These are phyloP conservation scores for Stegana nigrithorax DNA, from an alignment of 2,888 invertebrate genomes.

Conservation along the genomic window DNA sequence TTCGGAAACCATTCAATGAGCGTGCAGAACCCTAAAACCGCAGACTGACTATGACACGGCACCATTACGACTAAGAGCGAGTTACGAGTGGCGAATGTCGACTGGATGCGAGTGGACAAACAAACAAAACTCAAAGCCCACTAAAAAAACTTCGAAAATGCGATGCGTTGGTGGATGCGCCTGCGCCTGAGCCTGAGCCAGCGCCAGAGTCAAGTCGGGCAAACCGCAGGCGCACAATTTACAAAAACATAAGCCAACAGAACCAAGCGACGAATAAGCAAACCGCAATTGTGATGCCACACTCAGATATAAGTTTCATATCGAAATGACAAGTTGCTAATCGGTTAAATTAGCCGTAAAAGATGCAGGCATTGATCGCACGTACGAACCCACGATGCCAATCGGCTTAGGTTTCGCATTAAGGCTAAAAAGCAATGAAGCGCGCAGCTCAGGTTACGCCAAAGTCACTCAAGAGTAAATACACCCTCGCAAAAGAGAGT, in stretches of 20 bases:
- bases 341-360: conserved; percentile 62
- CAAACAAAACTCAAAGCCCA: background rate
- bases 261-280: background rate
- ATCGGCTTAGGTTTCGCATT: conserved; percentile 38
- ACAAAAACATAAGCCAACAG: background rate
- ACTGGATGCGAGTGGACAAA: too few relatives aligned
- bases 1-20: background rate
- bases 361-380: conserved; percentile 36
- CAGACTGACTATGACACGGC: background rate
- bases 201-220: too few relatives aligned
- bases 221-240: background rate
- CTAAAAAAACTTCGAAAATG: background rate
- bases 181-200: too few relatives aligned
- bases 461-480: background rate
- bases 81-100: too few relatives aligned
- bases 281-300: background rate
- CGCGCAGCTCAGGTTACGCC: background rate
- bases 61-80: too few relatives aligned
- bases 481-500: conserved; percentile 50
- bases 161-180: background rate
- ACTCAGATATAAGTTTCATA: conserved; percentile 20
- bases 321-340: conserved; percentile 45
- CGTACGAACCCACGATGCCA: background rate
- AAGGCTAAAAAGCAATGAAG: too few relatives aligned
- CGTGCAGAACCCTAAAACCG: background rate